Base-by-base conservation (phyloP, 1,140 invertebrate species). In the Trachelipus rathkii region DNA sequence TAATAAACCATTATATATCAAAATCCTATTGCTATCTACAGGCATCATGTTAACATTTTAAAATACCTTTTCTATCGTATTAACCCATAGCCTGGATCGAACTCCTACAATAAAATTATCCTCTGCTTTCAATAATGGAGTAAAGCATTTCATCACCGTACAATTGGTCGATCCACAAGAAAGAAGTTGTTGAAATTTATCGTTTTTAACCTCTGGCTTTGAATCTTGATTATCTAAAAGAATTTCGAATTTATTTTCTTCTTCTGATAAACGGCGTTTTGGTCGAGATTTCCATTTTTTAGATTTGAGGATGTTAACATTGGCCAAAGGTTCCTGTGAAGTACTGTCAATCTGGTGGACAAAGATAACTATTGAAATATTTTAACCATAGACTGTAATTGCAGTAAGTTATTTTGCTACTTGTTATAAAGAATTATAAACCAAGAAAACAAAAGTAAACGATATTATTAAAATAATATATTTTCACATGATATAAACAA, bases 101-200 rank as follows among this genome's bases (percentile, higher is more conserved):
- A 95, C 87, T 0, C 89, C 89, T 44, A 96, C 91, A n/a, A 91
- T 89, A 75, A 93, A 92, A 81, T 93, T 89, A 66, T 92, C 90
- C 72, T 90, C 91, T 46, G 83, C 81, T 0, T 87, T 85, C 50
- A 96, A 84, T 0, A 89, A 1, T 89, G 88, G 91, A 0, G 94
- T 87, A 0, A 87, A 87, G 82, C 95, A 96, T 68, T 88, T 87
- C 33, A 96, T 86, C 68, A 88, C 88, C 3, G 90, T 89, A 82
- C 95, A 97, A 74, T 89, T 89, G 0, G 90, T 91, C 15, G 90
- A 87, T 66, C 91, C 88, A 82, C 94, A 95, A 0, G 88, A 72
- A 44, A 84, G 74, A 10, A 80, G 79, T 23, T 83, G 76, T 19
- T 84, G 81, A 33, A 81, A 77, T 6, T 69, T 71, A 19, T 72